A percentile compares a stretch with the other conserved stretches of the same genome.
Conservation (phyloP, 2,797 vertebrate genomes). For the Parauchenoglanis punctatus region DNA sequence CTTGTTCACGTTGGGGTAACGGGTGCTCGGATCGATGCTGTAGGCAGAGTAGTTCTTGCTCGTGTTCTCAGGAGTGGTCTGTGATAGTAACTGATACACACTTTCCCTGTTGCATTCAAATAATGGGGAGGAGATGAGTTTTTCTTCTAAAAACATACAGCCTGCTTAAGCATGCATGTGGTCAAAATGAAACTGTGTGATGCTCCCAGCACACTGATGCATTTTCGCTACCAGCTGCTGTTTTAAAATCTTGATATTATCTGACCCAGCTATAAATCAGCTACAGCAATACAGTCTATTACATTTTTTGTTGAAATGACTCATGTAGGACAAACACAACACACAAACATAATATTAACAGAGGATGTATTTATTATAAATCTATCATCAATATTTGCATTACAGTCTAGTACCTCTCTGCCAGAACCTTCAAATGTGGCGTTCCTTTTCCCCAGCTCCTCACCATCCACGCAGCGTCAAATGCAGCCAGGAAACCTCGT, state of each 20-base stretch:
- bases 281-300: neutral
- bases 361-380: neutral
- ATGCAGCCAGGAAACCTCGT: slow-evolving; percentile 89
- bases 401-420: slow-evolving; percentile 76
- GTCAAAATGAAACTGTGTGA: neutral
- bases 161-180: neutral
- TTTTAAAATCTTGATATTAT: neutral
- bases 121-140: neutral
- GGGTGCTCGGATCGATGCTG: slow-evolving; percentile 86
- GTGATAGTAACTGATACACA: slow-evolving; percentile 88
- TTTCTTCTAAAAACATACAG: neutral
- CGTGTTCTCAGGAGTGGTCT: slow-evolving; percentile 92
- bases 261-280: neutral
- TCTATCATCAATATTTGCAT: neutral
- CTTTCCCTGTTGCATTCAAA: slow-evolving; percentile 81
- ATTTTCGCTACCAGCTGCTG: neutral
- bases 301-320: neutral
- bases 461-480: slow-evolving; percentile 92
- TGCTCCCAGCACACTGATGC: neutral
- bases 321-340: neutral
- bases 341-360: neutral
- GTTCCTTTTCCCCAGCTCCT: slow-evolving; percentile 83
- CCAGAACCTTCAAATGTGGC: slow-evolving; percentile 80
- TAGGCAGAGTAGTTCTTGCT: slow-evolving; percentile 83
- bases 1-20: slow-evolving; percentile 87